Percentiles rank a stretch among this genome's conserved stretches.
These are phyloP conservation scores for Tachycineta bicolor DNA, from an alignment of 2,113 vertebrate species.

Conservation along the genomic window DNA sequence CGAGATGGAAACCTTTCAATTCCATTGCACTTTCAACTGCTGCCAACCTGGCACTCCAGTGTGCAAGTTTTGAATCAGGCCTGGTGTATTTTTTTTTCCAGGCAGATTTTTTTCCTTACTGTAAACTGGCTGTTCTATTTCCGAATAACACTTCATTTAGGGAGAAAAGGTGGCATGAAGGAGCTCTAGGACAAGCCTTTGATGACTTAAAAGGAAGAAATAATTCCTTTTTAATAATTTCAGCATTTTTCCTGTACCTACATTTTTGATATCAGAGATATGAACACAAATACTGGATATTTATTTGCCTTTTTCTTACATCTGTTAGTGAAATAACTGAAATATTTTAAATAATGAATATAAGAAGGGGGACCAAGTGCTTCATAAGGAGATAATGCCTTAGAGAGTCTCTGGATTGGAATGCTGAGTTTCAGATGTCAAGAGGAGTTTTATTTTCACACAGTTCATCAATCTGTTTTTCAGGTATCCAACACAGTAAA, in stretches of 20 bases:
- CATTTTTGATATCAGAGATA: neutral
- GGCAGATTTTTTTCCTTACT: conserved; percentile 43
- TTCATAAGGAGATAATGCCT: neutral
- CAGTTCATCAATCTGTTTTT: neutral
- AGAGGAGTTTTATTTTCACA: neutral
- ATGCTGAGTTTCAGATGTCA: neutral
- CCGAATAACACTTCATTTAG: conserved; percentile 18
- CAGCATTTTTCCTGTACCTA: neutral
- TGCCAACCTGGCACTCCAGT: conserved; percentile 60
- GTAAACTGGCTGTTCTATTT: conserved; percentile 37
- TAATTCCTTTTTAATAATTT: neutral
- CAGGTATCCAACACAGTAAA: neutral
- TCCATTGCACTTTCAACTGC: conserved; percentile 39
- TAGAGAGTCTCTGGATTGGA: neutral
- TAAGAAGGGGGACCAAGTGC: neutral
- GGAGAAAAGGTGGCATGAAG: neutral
- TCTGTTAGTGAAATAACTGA: neutral
- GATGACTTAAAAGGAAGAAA: neutral
- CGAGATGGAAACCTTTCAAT: conserved; percentile 54
- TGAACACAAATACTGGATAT: neutral
- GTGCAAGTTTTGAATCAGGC: conserved; percentile 30
- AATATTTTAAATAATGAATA: neutral
- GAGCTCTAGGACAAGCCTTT: neutral
- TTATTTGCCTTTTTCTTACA: neutral
- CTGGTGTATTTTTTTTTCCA: conserved; percentile 53